A percentile compares a stretch with the other conserved stretches of the same genome.
Evolutionary conservation across 2,113 vertebrate species (phyloP).

Genomic region (Myxocyprinus asiaticus): DNA sequence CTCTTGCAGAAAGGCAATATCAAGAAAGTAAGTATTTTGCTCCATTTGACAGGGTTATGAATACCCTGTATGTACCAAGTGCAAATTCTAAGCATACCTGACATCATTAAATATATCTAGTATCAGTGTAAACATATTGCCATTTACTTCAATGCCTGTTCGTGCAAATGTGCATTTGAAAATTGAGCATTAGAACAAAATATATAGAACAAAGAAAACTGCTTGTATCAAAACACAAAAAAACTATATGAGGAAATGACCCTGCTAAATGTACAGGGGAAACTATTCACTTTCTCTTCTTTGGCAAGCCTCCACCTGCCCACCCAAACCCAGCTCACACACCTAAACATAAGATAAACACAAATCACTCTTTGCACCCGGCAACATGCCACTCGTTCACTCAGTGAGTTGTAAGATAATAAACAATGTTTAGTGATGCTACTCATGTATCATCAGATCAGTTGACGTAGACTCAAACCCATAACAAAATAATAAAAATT

Average conservation of each 20-base stretch:
- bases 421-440: too few species aligned
- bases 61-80: conserved; percentile 38
- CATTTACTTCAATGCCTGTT: background rate
- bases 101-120: background rate
- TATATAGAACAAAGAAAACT: background rate
- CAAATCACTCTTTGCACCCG: too few species aligned
- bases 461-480: too few species aligned
- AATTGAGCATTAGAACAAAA: conserved; percentile 2
- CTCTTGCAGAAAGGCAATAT: conserved; percentile 30
- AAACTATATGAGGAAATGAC: too few species aligned
- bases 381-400: background rate
- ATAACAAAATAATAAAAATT: too few species aligned
- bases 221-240: background rate
- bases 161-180: background rate
- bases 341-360: conserved; percentile 1
- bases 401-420: background rate
- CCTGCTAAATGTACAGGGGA: too few species aligned
- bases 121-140: too few species aligned
- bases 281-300: background rate
- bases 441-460: too few species aligned
- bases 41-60: too few species aligned
- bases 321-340: background rate
- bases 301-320: background rate
- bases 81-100: conserved; percentile 9
- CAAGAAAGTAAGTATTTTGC: conserved; percentile 25